Conservation (phyloP, 2,113 vertebrate species). For the Columba livia region DNA sequence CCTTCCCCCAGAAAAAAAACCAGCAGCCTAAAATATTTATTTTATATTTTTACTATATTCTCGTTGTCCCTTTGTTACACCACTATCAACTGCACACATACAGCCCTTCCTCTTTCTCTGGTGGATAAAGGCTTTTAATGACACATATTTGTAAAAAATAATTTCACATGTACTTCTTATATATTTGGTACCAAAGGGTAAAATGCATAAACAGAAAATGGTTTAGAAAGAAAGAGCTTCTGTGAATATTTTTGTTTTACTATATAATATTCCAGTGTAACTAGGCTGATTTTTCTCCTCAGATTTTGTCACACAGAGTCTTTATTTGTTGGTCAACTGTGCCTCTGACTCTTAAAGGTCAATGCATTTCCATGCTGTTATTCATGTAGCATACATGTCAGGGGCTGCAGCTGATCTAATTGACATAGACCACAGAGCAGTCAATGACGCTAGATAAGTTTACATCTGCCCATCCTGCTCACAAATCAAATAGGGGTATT, state of each 20-base stretch:
- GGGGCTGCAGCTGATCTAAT: not conserved
- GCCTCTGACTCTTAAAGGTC: not conserved
- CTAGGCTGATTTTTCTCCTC: not conserved
- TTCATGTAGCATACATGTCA: not conserved
- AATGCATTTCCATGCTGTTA: not conserved
- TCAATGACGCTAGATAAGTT: not conserved
- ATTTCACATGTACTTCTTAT: not conserved
- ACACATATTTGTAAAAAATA: not conserved
- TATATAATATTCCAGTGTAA: not conserved
- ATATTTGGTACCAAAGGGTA: not conserved
- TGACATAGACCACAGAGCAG: not conserved
- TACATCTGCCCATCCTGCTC: not conserved
- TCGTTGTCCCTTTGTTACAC: not conserved
- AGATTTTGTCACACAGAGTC: not conserved
- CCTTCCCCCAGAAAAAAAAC: fast-evolving
- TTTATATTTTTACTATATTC: not conserved
- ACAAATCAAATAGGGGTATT: not conserved
- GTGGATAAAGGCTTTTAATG: not conserved
- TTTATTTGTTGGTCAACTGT: not conserved
- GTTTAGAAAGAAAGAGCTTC: not conserved
- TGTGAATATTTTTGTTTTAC: not conserved
- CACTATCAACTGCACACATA: not conserved
- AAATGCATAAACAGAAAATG: not conserved
- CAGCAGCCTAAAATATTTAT: not conserved
- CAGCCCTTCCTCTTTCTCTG: not conserved